Evolutionary conservation across 2,113 vertebrate genomes (phyloP).

Genomic region (Oryzias javanicus): DNA sequence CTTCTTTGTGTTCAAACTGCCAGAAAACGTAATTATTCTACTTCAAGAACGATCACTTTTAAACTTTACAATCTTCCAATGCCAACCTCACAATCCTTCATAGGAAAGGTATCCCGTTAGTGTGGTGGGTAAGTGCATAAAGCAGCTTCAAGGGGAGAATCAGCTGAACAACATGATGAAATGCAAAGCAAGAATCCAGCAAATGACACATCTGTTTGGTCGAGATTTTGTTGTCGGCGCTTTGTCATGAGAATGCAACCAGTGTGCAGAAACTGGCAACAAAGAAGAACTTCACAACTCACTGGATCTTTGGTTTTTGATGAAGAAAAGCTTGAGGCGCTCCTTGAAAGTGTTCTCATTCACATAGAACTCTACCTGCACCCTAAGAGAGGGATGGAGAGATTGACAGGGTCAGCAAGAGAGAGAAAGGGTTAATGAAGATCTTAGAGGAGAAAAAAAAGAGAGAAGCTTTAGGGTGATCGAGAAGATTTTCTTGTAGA

Average conservation of each 20-base stretch:
- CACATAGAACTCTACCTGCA: conserved; percentile 85
- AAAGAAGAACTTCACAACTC: conserved; percentile 56
- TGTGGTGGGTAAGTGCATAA: background rate
- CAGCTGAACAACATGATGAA: conserved; percentile 40
- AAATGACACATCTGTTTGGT: too few species aligned
- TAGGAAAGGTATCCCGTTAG: too few species aligned
- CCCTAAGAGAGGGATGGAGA: conserved; percentile 65
- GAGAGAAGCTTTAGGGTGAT: conserved; percentile 2
- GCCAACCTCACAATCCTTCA: too few species aligned
- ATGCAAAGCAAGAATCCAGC: conserved; percentile 26
- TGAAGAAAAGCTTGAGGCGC: conserved; percentile 86
- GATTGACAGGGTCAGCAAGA: conserved; percentile 17
- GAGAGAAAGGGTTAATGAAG: conserved; percentile 18
- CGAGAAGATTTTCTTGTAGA: conserved; percentile 1
- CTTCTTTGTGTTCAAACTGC: too few species aligned
- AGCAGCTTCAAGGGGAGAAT: conserved; percentile 9
- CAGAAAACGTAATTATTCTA: too few species aligned
- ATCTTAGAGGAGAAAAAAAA: background rate
- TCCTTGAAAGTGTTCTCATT: conserved; percentile 88
- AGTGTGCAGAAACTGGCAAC: too few species aligned
- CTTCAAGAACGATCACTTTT: too few species aligned
- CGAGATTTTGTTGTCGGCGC: too few species aligned
- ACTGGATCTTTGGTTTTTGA: conserved; percentile 90
- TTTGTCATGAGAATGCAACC: too few species aligned
- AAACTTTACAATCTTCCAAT: too few species aligned